Conservation (phyloP, 2,888 invertebrate species). For the Pachydiplax longipennis region DNA sequence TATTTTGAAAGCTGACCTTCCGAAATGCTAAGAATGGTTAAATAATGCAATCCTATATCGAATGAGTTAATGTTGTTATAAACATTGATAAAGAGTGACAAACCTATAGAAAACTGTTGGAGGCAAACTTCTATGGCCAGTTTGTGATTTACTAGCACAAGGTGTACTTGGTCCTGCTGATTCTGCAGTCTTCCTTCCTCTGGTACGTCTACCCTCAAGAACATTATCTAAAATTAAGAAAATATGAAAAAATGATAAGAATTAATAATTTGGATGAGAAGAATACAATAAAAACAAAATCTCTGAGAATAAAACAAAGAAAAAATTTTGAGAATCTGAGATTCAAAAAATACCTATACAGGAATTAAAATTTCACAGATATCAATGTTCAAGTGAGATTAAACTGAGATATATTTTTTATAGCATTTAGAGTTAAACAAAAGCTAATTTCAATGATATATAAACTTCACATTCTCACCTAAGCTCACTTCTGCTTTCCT, state of each 20-base stretch:
- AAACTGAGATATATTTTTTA: too few species aligned
- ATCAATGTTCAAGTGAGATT: too few species aligned
- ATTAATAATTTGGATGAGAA: background rate
- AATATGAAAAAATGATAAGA: too few species aligned
- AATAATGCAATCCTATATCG: background rate
- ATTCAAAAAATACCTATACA: too few species aligned
- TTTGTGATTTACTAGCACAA: background rate
- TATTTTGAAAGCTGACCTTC: too few species aligned
- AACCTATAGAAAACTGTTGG: background rate
- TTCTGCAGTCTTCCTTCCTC: background rate
- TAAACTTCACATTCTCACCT: background rate
- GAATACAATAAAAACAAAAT: too few species aligned
- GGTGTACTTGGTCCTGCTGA: background rate
- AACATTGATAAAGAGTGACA: background rate
- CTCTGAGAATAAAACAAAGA: too few species aligned
- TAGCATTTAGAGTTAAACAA: too few species aligned
- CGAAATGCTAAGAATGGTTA: too few species aligned
- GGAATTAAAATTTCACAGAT: too few species aligned
- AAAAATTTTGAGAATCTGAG: too few species aligned
- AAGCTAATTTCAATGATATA: too few species aligned
- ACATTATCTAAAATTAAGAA: background rate
- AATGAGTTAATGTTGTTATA: background rate
- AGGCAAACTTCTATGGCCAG: background rate
- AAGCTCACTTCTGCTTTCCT: constrained; percentile 26
- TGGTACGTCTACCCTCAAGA: background rate